Base-by-base conservation (phyloP, 2,797 vertebrate species). In the Micromesistius poutassou region DNA sequence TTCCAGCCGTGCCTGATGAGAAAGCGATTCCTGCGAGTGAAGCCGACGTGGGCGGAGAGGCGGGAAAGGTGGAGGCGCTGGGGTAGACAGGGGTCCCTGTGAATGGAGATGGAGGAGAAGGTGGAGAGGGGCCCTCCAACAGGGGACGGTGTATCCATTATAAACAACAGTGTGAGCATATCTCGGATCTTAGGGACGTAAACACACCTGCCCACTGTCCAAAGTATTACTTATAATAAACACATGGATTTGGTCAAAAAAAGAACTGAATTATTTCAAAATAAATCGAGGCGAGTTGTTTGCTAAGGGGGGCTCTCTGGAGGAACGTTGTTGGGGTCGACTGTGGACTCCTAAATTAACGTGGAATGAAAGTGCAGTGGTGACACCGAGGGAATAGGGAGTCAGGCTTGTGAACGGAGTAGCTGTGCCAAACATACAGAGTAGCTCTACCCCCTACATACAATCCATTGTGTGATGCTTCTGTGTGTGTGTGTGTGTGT, bases 91-190 rank as follows among this genome's bases (percentile, higher is more conserved):
- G 75, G 77, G 77, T 83, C 70, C 71, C 77, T 72, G 71, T 77
- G 85, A 87, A 86, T 82, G 85, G 86, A 91, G 83, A 90, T 72
- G 10, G 84, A 89, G 76, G 84, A 83, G 81, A 81, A 68, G 82
- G 76, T 28, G 76, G 86, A 79, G 74, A 83, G 77, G 77, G 77
- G 79, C 71, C 35, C 78, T 75, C 78, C 75, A 75, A 68, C 76
- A 76, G 81, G 77, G 71, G 72, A 76, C 74, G 77, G 79, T 36
- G 78, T 77, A 85, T 83, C 83, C 82, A 78, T n/a, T 31, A 83
- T 62, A 80, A 73, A 76, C 77, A 38, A 19, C 76, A 68, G 78
- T 22, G 81, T 85, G 81, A 80, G 79, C 78, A 81, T 42, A 71
- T 55, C 6, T 19, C 46, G 19, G 46, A 5, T 55, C 19, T 55